Evolutionary conservation across 2,113 vertebrate genomes (phyloP), one percentile per base, ranked within the genome.

Genomic region (Crotalus viridis): DNA sequence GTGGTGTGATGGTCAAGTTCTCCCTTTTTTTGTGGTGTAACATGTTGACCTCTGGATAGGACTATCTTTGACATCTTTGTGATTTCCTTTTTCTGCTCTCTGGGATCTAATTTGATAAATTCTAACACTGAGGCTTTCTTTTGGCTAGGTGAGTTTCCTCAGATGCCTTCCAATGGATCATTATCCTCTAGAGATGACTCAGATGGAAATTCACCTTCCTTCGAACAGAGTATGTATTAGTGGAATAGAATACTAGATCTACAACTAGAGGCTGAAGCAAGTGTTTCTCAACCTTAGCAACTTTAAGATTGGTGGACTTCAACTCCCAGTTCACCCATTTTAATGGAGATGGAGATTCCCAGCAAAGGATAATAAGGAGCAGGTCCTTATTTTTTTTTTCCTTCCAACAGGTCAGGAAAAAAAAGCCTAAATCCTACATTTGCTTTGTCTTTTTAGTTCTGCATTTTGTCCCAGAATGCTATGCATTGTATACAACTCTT

Each of bases 131-230:
- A 7, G 19, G 4, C 89, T 55, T 15, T 5, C 94, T 97, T 5
- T 81, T 74, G 61, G 56, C 0, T 89, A 99, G 99, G 98, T n/a
- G 98, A 98, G 93, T 97, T 99, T 6, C 88, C 93, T 92, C 96
- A 95, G 0, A 96, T 98, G 0, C 97, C 98, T 0, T 99, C 99
- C 85, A 98, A 98, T 0, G 98, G 99, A 91, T 98, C 99, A 0
- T 90, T 98, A 94, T 99, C 98, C 0, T 98, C 98, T 85, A 98
- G 95, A 0, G 99, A 99, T 88, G 99, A 99, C n/a, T 91, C 97
- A 52, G 98, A 96, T 0, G 95, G 97, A n/a, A 95, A 88, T 1
- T 85, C 97, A 0, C 21, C 96, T 0, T 97, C 98, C 2, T 99
- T 99, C 26, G 98, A 98, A 94, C 96, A 97, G 94, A 98, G 99